A percentile compares a stretch with the other conserved stretches of the same genome.
Conservation (phyloP, 2,113 vertebrate species). For the Grammomys surdaster region DNA sequence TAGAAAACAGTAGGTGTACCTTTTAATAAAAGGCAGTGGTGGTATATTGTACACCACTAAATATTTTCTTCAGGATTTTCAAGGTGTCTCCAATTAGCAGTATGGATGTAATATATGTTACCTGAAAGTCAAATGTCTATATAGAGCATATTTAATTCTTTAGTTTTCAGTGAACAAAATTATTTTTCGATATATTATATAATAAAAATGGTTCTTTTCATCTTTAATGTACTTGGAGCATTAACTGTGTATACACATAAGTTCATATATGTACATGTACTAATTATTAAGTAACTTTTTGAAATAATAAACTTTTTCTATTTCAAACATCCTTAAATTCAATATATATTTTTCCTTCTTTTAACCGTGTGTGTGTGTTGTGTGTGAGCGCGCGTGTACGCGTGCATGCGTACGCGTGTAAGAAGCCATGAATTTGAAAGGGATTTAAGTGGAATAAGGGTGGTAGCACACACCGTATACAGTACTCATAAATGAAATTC, state of each 20-base stretch:
- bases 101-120: neutral
- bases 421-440: neutral
- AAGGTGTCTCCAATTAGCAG: neutral
- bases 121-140: neutral
- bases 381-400: neutral
- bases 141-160: neutral
- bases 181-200: neutral
- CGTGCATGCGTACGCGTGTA: neutral
- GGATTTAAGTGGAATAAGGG: neutral
- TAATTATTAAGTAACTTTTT: neutral
- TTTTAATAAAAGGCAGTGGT: constrained; percentile 31
- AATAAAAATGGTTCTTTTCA: neutral
- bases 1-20: neutral
- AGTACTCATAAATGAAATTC: neutral
- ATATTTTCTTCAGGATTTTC: neutral
- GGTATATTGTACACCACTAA: neutral
- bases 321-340: neutral
- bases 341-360: neutral
- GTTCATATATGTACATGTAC: neutral
- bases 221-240: neutral
- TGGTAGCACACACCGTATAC: neutral
- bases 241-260: neutral
- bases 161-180: neutral
- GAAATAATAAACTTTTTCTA: neutral
- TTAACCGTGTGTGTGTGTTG: neutral